These are phyloP conservation scores for Pristionchus fissidentatus DNA, from an alignment of 2,888 invertebrate species.

Conservation along the genomic window DNA sequence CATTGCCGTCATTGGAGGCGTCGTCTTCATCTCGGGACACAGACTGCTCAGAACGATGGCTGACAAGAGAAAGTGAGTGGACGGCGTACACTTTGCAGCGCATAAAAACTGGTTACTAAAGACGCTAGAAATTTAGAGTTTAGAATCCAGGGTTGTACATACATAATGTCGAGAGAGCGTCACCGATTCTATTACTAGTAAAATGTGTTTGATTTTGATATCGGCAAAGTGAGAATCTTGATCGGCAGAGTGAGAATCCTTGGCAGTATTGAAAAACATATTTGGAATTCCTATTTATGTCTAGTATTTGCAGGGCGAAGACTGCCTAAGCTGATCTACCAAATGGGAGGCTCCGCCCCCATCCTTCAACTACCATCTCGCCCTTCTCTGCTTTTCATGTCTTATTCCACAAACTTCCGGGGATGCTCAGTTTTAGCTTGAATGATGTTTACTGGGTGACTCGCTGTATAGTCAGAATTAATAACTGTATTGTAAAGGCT, in stretches of 20 bases:
- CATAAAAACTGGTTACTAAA: too few species aligned
- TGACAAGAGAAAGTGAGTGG: slow-evolving; percentile 57
- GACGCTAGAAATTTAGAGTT: neutral
- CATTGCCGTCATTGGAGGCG: slow-evolving; percentile 86
- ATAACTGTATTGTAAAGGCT: slow-evolving; percentile 31
- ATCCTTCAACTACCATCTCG: neutral
- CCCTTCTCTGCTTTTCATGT: neutral
- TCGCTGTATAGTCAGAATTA: slow-evolving; percentile 18
- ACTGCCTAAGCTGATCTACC: slow-evolving; percentile 16
- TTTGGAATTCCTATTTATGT: too few species aligned
- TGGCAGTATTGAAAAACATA: too few species aligned
- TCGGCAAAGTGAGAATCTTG: too few species aligned
- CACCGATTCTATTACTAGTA: too few species aligned
- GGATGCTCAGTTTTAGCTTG: neutral
- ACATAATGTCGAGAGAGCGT: too few species aligned
- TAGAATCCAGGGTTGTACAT: too few species aligned
- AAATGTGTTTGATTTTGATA: too few species aligned
- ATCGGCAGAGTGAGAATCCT: too few species aligned
- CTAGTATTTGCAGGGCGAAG: slow-evolving; percentile 36
- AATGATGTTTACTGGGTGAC: slow-evolving; percentile 27
- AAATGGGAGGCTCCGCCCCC: neutral
- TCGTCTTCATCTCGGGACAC: slow-evolving; percentile 94
- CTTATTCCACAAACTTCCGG: neutral
- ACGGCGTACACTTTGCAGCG: too few species aligned
- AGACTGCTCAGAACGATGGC: slow-evolving; percentile 82